phyloP scores from a whole-genome alignment of 2,113 vertebrate species.

The Aphyosemion australe region DNA sequence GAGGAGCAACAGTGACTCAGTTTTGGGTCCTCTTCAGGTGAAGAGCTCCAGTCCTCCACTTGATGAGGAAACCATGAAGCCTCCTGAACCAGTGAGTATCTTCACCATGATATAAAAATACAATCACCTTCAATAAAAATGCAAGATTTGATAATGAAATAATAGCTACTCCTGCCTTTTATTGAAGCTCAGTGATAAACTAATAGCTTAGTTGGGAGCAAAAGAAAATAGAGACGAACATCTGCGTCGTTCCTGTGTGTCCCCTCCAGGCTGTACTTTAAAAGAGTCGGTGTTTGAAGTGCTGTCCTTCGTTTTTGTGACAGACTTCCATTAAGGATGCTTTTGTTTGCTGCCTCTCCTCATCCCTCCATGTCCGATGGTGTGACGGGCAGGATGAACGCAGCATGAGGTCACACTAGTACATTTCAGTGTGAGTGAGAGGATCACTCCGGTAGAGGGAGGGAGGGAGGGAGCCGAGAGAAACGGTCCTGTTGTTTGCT shows the following conservation, averaged over 20 bases:
- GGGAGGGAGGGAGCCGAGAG: slow-evolving; percentile 5
- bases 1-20: slow-evolving; percentile 73
- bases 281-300: slow-evolving; percentile 31
- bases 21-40: slow-evolving; percentile 24
- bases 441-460: neutral
- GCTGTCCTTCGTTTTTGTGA: slow-evolving; percentile 21
- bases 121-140: too few species aligned
- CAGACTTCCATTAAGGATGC: slow-evolving; percentile 31
- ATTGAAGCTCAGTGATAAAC: neutral
- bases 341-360: slow-evolving; percentile 22
- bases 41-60: slow-evolving; percentile 1
- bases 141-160: neutral
- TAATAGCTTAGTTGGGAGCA: neutral
- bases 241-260: neutral
- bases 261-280: slow-evolving; percentile 52
- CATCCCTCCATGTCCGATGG: slow-evolving; percentile 6
- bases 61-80: neutral
- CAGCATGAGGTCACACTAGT: slow-evolving; percentile 14
- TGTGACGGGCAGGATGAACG: neutral
- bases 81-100: slow-evolving; percentile 53
- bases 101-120: neutral
- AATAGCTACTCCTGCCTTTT: neutral
- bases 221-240: too few species aligned
- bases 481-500: slow-evolving; percentile 24
- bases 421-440: slow-evolving; percentile 2